These are phyloP conservation scores for Parazoanthus darwini DNA, from an alignment of 92 coral and sea anemone species.

Conservation along the genomic window DNA sequence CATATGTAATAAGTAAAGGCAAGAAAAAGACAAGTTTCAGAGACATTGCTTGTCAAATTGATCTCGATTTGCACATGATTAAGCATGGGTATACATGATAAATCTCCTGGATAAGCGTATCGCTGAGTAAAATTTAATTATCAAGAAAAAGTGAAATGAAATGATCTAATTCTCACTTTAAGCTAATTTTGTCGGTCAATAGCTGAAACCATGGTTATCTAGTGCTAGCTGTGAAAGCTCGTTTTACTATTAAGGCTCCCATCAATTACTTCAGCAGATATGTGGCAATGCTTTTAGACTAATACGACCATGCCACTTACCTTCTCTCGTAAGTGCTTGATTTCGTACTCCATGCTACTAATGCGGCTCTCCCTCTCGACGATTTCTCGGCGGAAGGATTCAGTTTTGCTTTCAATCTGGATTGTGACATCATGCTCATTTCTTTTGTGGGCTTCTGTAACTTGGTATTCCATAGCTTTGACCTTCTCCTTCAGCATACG, in stretches of 20 bases:
- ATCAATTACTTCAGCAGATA: no score
- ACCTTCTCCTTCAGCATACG: constrained; percentile 30
- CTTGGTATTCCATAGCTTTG: constrained; percentile 30
- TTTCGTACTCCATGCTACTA: constrained; percentile 28
- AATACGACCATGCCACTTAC: neutral
- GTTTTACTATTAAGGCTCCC: no score
- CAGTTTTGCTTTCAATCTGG: constrained; percentile 46
- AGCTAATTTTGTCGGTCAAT: no score
- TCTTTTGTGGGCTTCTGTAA: constrained; percentile 31
- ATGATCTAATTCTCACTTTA: no score
- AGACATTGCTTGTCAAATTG: neutral
- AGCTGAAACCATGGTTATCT: no score
- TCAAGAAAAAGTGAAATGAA: no score
- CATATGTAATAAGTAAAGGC: neutral
- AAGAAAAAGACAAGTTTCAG: neutral
- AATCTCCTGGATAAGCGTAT: no score
- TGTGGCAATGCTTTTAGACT: no score
- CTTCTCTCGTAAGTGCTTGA: constrained; percentile 31
- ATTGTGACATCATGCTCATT: constrained; percentile 53
- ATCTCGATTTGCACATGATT: no score
- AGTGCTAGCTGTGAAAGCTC: no score
- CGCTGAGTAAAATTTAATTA: no score
- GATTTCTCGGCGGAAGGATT: constrained; percentile 38
- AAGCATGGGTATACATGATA: no score
- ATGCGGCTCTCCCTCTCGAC: constrained; percentile 36